Evolutionary conservation across 2,888 invertebrate genomes (phyloP), one percentile per base, ranked within the genome.

Genomic region (Cryptophagus acutangulus): DNA sequence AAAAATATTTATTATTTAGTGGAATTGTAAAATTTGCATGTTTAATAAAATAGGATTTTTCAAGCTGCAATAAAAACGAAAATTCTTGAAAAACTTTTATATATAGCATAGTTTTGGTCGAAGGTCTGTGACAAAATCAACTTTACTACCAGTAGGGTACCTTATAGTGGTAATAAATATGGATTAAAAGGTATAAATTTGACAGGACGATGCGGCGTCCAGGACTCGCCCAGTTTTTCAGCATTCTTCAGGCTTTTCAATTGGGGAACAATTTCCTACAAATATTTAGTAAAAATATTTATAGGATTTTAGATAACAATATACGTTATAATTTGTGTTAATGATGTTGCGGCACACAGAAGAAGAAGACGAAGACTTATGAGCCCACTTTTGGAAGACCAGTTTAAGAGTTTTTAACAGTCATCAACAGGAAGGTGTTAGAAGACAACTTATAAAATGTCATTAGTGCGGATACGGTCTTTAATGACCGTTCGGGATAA

Each of bases 181-280:
- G 24, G 24, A 20, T 20, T 20, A 20, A 8, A 20, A 20, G n/a
- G 6, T 20, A 8, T 20, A 20, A 20, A 20, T 20, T 20, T 20
- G 24, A 20, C 24, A 20, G 24, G n/a, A 20, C 24, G 24, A 20
- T 20, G 24, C 6, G n/a, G n/a, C 24, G n/a, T 20, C n/a, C 6
- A n/a, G n/a, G 24, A n/a, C 24, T 20, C 24, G 24, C 24, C 24
- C 24, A 20, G 24, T 20, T 20, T 20, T 20, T n/a, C 24, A 20
- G 6, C 24, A 8, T 20, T n/a, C 6, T 20, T 6, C 24, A 20
- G 6, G 24, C 6, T 20, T n/a, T 6, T 20, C 6, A 20, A 20
- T 20, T 20, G 24, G 24, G 6, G 24, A 8, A 20, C n/a, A 20
- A 20, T 20, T 8, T 8, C 24, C 6, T n/a, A 20, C 24, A 20